Conservation (phyloP, 2,888 invertebrate genomes). For the Apodemia mormo region DNA sequence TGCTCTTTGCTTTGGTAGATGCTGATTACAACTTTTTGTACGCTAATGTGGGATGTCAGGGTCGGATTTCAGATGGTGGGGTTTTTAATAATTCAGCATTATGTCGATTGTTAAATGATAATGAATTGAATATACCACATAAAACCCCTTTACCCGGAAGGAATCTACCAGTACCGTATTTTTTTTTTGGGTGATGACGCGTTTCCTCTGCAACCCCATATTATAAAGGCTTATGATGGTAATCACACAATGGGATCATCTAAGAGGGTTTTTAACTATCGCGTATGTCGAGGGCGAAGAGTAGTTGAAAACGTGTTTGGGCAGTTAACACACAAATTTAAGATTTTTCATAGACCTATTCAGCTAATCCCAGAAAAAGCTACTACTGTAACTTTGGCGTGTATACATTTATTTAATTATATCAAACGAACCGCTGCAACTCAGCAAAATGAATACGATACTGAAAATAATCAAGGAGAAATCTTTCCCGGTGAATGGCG, state of each 20-base stretch:
- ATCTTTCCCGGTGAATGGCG: slow-evolving; percentile 30
- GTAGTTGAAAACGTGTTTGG: slow-evolving; percentile 43
- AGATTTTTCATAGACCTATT: slow-evolving; percentile 28
- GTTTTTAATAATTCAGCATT: slow-evolving; percentile 29
- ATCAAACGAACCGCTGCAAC: slow-evolving; percentile 19
- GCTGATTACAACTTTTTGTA: slow-evolving; percentile 35
- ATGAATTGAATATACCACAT: slow-evolving; percentile 37
- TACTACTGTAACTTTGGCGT: slow-evolving; percentile 30
- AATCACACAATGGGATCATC: slow-evolving; percentile 27
- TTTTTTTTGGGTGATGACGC: slow-evolving; percentile 36
- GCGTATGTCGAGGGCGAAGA: slow-evolving; percentile 31
- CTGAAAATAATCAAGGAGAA: slow-evolving; percentile 36
- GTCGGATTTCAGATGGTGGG: slow-evolving; percentile 39
- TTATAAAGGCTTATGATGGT: slow-evolving; percentile 40
- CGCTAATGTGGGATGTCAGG: slow-evolving; percentile 33
- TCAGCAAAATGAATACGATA: slow-evolving; percentile 36
- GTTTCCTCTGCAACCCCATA: slow-evolving; percentile 33
- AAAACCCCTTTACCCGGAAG: slow-evolving; percentile 36
- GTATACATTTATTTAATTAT: slow-evolving; percentile 28
- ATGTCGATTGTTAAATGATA: slow-evolving; percentile 33
- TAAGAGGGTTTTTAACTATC: slow-evolving; percentile 38
- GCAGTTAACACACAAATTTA: slow-evolving; percentile 36
- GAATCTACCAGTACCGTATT: slow-evolving; percentile 30
- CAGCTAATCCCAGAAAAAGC: slow-evolving; percentile 27
- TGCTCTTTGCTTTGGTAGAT: slow-evolving; percentile 31